A percentile compares a stretch with the other conserved stretches of the same genome.
These are phyloP conservation scores for Drosophila testacea DNA, from an alignment of 2,888 invertebrate species.

Conservation along the genomic window DNA sequence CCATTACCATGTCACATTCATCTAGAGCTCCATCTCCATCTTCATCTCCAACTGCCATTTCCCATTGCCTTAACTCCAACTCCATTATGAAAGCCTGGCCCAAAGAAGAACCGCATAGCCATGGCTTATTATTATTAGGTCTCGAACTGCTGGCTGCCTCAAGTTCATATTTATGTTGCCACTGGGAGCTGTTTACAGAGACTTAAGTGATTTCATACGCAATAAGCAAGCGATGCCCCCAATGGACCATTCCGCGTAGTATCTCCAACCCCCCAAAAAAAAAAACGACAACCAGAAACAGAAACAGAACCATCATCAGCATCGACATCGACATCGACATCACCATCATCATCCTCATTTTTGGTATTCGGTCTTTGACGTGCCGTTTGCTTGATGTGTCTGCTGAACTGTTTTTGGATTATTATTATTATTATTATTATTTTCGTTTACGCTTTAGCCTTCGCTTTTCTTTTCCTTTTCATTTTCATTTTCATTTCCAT, in stretches of 20 bases:
- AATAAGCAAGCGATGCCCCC: constrained; percentile 50
- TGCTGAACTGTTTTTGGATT: constrained; percentile 64
- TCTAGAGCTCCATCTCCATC: constrained; percentile 10
- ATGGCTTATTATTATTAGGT: constrained; percentile 40
- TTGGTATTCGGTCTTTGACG: constrained; percentile 24
- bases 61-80: constrained; percentile 20
- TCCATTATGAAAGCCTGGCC: constrained; percentile 15
- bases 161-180: constrained; percentile 74
- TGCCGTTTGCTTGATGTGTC: constrained; percentile 54
- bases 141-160: constrained; percentile 37
- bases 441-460: constrained; percentile 29
- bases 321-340: constrained; percentile 11
- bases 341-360: background rate
- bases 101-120: constrained; percentile 17
- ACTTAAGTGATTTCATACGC: constrained; percentile 76
- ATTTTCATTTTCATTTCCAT: constrained; percentile 41
- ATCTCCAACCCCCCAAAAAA: background rate
- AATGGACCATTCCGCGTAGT: constrained; percentile 33
- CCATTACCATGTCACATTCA: constrained; percentile 20
- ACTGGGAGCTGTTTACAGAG: constrained; percentile 73
- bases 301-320: constrained; percentile 22
- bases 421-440: constrained; percentile 66
- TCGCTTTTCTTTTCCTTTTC: constrained; percentile 32
- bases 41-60: constrained; percentile 7
- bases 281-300: constrained; percentile 8